These are phyloP conservation scores for Sclerodermus sp. DNA, from an alignment of 2,888 invertebrate genomes.

Conservation along the genomic window DNA sequence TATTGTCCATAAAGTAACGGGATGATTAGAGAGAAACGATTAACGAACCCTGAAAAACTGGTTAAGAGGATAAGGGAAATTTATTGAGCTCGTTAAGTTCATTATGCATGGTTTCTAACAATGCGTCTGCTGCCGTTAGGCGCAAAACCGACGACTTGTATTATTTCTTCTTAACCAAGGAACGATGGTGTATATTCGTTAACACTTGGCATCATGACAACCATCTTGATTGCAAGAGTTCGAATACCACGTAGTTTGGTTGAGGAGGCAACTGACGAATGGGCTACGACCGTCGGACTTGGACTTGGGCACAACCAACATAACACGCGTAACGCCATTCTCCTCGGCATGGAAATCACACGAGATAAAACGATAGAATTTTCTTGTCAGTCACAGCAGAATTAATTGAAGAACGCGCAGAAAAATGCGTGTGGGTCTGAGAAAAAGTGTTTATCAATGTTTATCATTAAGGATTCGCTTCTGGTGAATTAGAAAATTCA, in stretches of 20 bases:
- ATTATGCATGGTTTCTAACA: conserved; percentile 16
- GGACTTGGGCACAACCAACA: conserved; percentile 16
- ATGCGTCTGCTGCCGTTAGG: conserved; percentile 15
- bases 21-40: background rate
- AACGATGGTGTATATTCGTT: conserved; percentile 45
- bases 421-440: no score
- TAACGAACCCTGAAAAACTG: background rate
- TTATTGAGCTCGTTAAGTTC: background rate
- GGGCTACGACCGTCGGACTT: conserved; percentile 28
- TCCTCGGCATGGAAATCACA: no score
- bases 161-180: conserved; percentile 22
- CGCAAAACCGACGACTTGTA: conserved; percentile 23
- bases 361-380: no score
- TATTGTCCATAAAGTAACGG: background rate
- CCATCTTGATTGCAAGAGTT: conserved; percentile 31
- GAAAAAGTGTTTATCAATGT: no score
- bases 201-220: conserved; percentile 48
- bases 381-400: no score
- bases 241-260: conserved; percentile 39
- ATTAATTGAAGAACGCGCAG: no score
- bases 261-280: conserved; percentile 46
- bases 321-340: no score
- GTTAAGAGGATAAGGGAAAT: background rate
- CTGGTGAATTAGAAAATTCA: no score
- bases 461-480: no score